Base-by-base conservation (phyloP, 2,888 invertebrate species). In the Acrocyrtus sp. region DNA sequence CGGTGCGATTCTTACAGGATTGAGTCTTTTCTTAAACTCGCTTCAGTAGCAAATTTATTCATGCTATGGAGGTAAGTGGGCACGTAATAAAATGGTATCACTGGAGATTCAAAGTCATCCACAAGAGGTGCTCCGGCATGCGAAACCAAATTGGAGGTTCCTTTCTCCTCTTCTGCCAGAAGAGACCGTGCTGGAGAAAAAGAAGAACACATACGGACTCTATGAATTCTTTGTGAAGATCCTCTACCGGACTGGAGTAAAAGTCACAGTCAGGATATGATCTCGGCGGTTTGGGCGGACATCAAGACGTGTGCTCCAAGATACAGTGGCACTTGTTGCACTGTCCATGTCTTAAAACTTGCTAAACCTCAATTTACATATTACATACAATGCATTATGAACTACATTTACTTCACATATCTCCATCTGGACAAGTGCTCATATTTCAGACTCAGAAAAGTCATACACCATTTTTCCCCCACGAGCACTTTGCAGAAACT, bases 51-150 rank as follows among this genome's bases (percentile, higher is more conserved):
- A n/a, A n/a, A n/a, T 10, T 12, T 51, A 15, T 75, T 68, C 27
- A 76, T 12, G 10, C 34, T 22, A 12, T 58, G 87, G 75, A 90
- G 87, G 83, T 89, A 90, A 15, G 88, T 88, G 0, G 97, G 97
- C 12, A 96, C 85, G 83, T 96, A 98, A 96, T 97, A 98, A 84
- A 98, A 98, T 85, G 95, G 96, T 5, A 98, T 89, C 83, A 98
- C 98, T 2, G 96, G 94, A 83, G 92, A 96, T 85, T 98, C 94
- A 0, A 96, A 96, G 81, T 93, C 86, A 0, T 89, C 87, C 21
- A 92, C 81, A 0, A 94, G 89, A 76, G 94, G 84, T 53, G 15
- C 12, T 72, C 60, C 1, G 72, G 72, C 6, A 17, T 60, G 3
- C 48, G 45, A 19, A 66, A 66, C 0, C 43, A 60, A 29, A 72